Conservation (phyloP, 1,140 invertebrate genomes). For the Dendrolimus punctatus region DNA sequence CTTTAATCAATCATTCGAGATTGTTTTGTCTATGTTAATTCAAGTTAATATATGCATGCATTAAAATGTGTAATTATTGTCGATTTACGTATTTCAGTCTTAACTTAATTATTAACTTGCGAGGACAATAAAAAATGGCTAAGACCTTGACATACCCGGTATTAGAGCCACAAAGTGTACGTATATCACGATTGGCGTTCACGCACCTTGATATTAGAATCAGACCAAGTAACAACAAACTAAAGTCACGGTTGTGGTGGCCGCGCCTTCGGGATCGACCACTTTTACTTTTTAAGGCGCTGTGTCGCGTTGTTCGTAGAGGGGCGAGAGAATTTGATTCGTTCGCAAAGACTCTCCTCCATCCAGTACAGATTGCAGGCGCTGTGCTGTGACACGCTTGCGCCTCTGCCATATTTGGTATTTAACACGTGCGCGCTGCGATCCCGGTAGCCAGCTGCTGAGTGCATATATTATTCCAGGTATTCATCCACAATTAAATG, state of each 20-base stretch:
- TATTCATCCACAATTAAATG: constrained; percentile 3
- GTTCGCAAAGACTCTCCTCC: constrained; percentile 28
- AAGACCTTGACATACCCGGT: constrained; percentile 24
- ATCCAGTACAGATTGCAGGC: constrained; percentile 43
- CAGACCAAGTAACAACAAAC: constrained; percentile 9
- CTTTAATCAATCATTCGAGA: no score
- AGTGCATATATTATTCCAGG: constrained; percentile 1
- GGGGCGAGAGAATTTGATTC: constrained; percentile 40
- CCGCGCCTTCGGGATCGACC: constrained; percentile 54
- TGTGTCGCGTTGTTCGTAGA: constrained; percentile 23
- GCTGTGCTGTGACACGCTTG: constrained; percentile 26
- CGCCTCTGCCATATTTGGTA: constrained; percentile 24
- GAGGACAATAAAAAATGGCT: constrained; percentile 1
- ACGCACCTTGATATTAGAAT: constrained; percentile 21
- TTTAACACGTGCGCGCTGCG: constrained; percentile 26
- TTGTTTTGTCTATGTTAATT: no score
- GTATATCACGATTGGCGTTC: constrained; percentile 15
- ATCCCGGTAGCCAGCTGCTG: constrained; percentile 5
- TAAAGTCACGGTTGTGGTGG: constrained; percentile 28
- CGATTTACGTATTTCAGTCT: neutral
- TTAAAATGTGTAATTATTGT: no score
- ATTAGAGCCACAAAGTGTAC: constrained; percentile 8
- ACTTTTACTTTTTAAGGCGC: constrained; percentile 61
- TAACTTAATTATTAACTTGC: constrained; percentile 6
- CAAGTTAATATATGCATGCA: no score